Evolutionary conservation across 2,888 invertebrate genomes (phyloP), one percentile per base, ranked within the genome.

Genomic region (Hirtodrosophila trivittata): DNA sequence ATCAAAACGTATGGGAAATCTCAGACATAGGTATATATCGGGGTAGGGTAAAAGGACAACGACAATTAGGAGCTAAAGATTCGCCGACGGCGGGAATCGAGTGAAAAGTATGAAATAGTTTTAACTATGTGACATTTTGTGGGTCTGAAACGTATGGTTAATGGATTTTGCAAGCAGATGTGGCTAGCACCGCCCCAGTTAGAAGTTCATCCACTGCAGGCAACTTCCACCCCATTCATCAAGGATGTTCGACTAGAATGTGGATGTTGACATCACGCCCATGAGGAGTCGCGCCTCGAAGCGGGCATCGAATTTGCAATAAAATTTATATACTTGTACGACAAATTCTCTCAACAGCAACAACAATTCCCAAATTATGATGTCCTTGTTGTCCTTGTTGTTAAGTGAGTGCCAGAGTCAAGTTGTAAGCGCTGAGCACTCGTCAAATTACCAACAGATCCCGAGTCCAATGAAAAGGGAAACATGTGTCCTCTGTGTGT

Each of bases 381-480:
- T 66, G 59, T 62, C 33, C n/a, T n/a, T 47, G 45, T 13, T 59
- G 42, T 28, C 50, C 45, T 43, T 58, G 59, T 37, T 66, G 64
- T 57, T 66, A 76, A 67, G 73, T 67, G 80, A 83, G 80, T 83
- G 80, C 52, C 73, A 83, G 84, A 81, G 80, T 81, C 86, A 81
- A 86, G 84, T 86, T 86, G 67, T 63, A 57, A 69, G 70, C 68
- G 62, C 10, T 42, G 62, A 46, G 65, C 66, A 63, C 81, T 78
- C 73, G 64, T 86, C 80, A 76, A 83, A 86, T 81, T 86, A 80
- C 83, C 66, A 66, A 51, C 47, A 43, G 37, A 37, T 39, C 49
- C 9, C 16, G 5, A 33, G 13, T 8, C 1, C 13, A 10, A 4
- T 12, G 38, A 14, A 18, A 30, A 21, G 21, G 28, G 49, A 9